phyloP scores from a whole-genome alignment of 2,113 vertebrate species.

The Myrmecobius fasciatus region DNA sequence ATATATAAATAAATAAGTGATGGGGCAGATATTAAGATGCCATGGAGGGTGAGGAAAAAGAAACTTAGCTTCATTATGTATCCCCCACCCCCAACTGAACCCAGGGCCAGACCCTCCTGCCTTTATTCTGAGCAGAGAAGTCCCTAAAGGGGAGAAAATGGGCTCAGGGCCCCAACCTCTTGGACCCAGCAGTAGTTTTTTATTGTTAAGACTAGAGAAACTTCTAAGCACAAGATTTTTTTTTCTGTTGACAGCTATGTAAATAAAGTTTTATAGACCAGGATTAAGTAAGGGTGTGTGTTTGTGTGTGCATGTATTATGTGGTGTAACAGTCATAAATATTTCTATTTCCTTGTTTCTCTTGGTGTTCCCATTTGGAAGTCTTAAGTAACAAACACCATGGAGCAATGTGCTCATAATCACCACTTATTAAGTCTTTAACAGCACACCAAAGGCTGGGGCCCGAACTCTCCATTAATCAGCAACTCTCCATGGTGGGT shows the following conservation, averaged over 20 bases:
- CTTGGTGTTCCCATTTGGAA: conserved; percentile 59
- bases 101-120: neutral
- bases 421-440: conserved; percentile 74
- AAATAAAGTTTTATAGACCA: conserved; percentile 71
- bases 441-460: conserved; percentile 61
- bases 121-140: neutral
- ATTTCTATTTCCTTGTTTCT: conserved; percentile 74
- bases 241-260: conserved; percentile 62
- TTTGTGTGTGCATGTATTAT: conserved; percentile 60
- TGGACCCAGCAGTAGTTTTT: neutral
- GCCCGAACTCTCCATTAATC: conserved; percentile 70
- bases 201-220: neutral
- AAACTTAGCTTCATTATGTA: neutral
- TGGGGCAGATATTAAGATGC: neutral
- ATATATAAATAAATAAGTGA: neutral
- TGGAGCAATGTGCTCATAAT: conserved; percentile 72
- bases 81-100: neutral
- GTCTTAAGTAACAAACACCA: conserved; percentile 61
- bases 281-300: conserved; percentile 67
- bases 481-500: conserved; percentile 59
- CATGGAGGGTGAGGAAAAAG: neutral
- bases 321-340: conserved; percentile 67
- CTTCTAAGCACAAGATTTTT: conserved; percentile 61
- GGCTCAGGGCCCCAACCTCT: neutral
- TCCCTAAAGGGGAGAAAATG: neutral